A percentile compares a stretch with the other conserved stretches of the same genome.
Evolutionary conservation across 2,797 vertebrate species (phyloP).

Genomic region (Acropternis orthonyx): DNA sequence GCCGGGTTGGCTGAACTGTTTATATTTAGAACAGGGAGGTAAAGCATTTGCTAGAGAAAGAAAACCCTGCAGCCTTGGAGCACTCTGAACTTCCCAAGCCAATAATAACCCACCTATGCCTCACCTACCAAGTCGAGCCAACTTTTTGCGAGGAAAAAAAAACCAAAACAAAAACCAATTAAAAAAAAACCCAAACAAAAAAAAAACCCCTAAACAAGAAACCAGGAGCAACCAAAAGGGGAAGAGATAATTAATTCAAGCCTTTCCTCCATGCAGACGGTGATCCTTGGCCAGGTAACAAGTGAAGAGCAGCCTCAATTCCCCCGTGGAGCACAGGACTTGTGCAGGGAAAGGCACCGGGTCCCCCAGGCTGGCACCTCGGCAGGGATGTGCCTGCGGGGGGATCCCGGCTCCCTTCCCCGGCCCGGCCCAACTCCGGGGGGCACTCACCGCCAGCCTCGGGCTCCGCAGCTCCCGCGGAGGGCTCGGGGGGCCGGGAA

Average conservation of each 20-base stretch:
- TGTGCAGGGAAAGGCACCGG: fast-evolving
- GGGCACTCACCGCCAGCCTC: not conserved
- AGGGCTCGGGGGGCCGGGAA: too few relatives aligned
- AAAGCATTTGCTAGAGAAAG: not conserved
- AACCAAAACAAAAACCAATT: not conserved
- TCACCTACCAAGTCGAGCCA: not conserved
- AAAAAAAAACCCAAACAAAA: not conserved
- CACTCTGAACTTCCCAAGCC: not conserved
- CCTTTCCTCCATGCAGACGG: not conserved
- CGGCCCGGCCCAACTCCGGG: not conserved
- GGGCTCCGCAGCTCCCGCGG: not conserved
- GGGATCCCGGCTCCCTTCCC: too few relatives aligned
- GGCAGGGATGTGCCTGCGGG: not conserved
- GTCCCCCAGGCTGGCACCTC: not conserved
- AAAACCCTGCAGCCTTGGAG: not conserved
- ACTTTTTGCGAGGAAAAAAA: not conserved
- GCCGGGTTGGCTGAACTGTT: not conserved
- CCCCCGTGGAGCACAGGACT: not conserved
- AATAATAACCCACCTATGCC: not conserved
- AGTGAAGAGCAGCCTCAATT: not conserved
- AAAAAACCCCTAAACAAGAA: not conserved
- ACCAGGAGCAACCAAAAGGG: not conserved
- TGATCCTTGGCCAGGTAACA: not conserved
- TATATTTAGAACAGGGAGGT: not conserved
- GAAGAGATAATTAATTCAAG: not conserved